A percentile compares a stretch with the other conserved stretches of the same genome.
These are phyloP conservation scores for Chymomyza costata DNA, from an alignment of 1,140 invertebrate species.

Conservation along the genomic window DNA sequence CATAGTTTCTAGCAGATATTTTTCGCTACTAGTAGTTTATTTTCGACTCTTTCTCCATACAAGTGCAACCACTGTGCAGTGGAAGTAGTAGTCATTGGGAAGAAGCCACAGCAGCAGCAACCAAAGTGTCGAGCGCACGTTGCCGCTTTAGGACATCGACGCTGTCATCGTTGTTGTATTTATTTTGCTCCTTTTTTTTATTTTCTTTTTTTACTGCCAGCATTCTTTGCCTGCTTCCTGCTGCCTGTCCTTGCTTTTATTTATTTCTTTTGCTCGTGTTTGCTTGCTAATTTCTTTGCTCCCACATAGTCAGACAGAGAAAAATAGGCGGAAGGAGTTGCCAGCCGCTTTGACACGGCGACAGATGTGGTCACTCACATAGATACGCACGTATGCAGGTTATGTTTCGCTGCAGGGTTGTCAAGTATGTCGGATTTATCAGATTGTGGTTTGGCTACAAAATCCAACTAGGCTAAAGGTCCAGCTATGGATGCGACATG, in stretches of 20 bases:
- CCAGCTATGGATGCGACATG: too few species aligned
- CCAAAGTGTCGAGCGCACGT: slow-evolving; percentile 66
- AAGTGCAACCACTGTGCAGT: too few species aligned
- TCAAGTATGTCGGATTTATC: too few species aligned
- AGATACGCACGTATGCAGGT: background rate
- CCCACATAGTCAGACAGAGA: slow-evolving; percentile 33
- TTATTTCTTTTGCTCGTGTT: slow-evolving; percentile 67
- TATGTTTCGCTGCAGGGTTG: slow-evolving; percentile 26
- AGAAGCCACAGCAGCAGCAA: too few species aligned
- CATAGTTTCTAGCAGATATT: too few species aligned
- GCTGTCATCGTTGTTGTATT: slow-evolving; percentile 10
- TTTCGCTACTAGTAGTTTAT: too few species aligned
- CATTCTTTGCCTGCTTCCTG: slow-evolving; percentile 2
- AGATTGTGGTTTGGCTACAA: too few species aligned
- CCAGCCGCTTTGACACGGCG: background rate
- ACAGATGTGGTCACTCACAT: slow-evolving; percentile 26
- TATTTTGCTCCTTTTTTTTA: slow-evolving; percentile 39
- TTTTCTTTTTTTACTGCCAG: slow-evolving; percentile 29
- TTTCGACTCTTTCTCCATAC: too few species aligned
- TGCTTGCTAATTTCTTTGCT: slow-evolving; percentile 63
- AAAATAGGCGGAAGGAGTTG: slow-evolving; percentile 30
- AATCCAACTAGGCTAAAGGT: too few species aligned
- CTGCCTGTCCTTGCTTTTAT: slow-evolving; percentile 51
- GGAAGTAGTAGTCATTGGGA: too few species aligned
- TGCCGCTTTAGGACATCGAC: slow-evolving; percentile 28